phyloP scores from a whole-genome alignment of 2,888 invertebrate species.

The Dynastes grantii region DNA sequence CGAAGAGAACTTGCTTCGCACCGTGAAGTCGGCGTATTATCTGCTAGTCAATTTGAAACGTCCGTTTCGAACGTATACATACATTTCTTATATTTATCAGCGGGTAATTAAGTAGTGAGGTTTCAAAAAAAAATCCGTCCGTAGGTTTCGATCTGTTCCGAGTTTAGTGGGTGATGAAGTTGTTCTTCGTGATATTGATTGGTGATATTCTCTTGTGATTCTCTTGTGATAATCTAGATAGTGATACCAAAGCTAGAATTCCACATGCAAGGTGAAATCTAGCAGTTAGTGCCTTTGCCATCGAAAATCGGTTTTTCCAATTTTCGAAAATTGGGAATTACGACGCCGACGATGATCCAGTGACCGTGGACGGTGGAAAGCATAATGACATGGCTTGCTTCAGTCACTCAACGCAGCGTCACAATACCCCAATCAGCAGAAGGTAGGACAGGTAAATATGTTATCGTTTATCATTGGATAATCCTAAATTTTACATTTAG shows the following conservation, averaged over 20 bases:
- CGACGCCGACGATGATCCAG: neutral
- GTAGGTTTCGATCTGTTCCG: too few species aligned
- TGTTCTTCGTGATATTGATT: too few species aligned
- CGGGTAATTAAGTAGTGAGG: too few species aligned
- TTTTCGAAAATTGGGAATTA: conserved; percentile 17
- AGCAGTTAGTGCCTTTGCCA: neutral
- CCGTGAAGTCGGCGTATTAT: conserved; percentile 6
- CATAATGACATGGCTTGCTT: conserved; percentile 59
- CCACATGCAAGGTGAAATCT: too few species aligned
- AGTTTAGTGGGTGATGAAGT: too few species aligned
- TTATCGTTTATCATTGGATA: neutral
- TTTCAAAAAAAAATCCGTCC: too few species aligned
- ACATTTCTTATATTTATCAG: too few species aligned
- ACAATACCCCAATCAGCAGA: conserved; percentile 55
- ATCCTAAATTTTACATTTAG: too few species aligned
- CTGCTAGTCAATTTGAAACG: conserved; percentile 23
- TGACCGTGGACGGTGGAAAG: conserved; percentile 29
- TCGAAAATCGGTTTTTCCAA: neutral
- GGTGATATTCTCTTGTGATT: too few species aligned
- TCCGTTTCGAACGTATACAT: neutral
- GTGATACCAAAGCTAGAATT: too few species aligned
- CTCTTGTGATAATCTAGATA: too few species aligned
- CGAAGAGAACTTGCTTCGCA: conserved; percentile 41
- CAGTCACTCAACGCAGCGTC: conserved; percentile 53
- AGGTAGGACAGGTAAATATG: conserved; percentile 60